Evolutionary conservation across 2,888 invertebrate species (phyloP), one percentile per base, ranked within the genome.

Genomic region (Belgica antarctica): DNA sequence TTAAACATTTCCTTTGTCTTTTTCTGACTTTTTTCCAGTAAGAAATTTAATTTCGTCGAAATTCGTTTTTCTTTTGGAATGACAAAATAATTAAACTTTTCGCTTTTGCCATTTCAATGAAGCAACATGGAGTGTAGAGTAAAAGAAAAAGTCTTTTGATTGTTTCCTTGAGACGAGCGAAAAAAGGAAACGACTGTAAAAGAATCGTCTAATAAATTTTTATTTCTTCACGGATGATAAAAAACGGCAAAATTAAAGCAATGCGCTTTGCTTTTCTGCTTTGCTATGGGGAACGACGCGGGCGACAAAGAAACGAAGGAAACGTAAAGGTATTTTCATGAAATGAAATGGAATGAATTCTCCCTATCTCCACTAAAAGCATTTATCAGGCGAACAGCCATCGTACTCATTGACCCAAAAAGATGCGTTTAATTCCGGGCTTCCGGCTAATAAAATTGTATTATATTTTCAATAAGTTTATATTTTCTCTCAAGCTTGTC

Each of bases 51-150:
- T 65, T 65, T 62, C n/a, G 8, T 15, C 28, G 31, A 31, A 34
- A 22, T 63, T 65, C 65, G 27, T 65, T 47, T 15, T 10, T 47
- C 36, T 65, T 19, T 19, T 19, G 19, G 65, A 46, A 65, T 47
- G 65, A 65, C 47, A 63, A 63, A 63, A 65, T 65, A 65, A 65
- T 65, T 65, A 65, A 65, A 65, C 65, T 65, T 65, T 65, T 65
- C 27, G 22, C n/a, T 65, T 65, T 59, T 27, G 59, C 59, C 59
- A 12, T 59, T 59, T 59, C 59, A 59, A 25, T 59, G 59, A 24
- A 27, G 27, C 7, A 52, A 52, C 17, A 22, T 22, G 15, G 41
- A 41, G 12, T n/a, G 41, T n/a, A 41, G 15, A 41, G 15, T 41
- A 41, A 41, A 12, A 7, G 15, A 41, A 52, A 52, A 52, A 52